Evolutionary conservation across 1,140 invertebrate genomes (phyloP).

Genomic region (Drosophila kohkoa): DNA sequence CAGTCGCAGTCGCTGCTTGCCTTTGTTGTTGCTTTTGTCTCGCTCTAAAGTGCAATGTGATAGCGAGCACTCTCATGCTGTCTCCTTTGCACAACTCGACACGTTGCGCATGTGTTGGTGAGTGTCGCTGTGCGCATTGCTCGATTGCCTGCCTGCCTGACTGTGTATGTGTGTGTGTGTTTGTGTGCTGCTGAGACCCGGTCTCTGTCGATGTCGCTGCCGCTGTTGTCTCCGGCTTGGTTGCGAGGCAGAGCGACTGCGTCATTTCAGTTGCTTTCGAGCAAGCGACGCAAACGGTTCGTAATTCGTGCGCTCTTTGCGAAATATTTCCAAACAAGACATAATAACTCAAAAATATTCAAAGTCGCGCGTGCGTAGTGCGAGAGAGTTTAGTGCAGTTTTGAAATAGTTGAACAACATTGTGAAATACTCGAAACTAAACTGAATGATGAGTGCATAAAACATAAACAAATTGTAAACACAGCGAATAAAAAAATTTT

Average conservation of each 20-base stretch:
- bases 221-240: constrained; percentile 16
- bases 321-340: constrained; percentile 10
- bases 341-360: constrained; percentile 17
- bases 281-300: constrained; percentile 70
- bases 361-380: constrained; percentile 70
- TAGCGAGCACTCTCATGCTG: constrained; percentile 2
- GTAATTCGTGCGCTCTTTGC: constrained; percentile 28
- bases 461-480: constrained; percentile 39
- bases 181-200: constrained; percentile 21
- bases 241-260: constrained; percentile 37
- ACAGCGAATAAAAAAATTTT: constrained; percentile 19
- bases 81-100: constrained; percentile 44
- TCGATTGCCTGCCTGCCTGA: neutral
- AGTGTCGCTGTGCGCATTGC: constrained; percentile 6
- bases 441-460: constrained; percentile 42
- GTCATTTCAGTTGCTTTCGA: constrained; percentile 72
- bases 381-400: constrained; percentile 64
- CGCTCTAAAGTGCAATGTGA: constrained; percentile 56
- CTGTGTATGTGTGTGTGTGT: constrained; percentile 24
- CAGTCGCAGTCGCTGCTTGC: constrained; percentile 11
- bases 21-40: constrained; percentile 44
- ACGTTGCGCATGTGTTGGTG: constrained; percentile 29
- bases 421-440: constrained; percentile 49
- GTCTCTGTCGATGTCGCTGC: constrained; percentile 11
- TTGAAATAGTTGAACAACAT: constrained; percentile 60